phyloP scores from a whole-genome alignment of 2,113 vertebrate genomes.

The Neodon shergylaensis region DNA sequence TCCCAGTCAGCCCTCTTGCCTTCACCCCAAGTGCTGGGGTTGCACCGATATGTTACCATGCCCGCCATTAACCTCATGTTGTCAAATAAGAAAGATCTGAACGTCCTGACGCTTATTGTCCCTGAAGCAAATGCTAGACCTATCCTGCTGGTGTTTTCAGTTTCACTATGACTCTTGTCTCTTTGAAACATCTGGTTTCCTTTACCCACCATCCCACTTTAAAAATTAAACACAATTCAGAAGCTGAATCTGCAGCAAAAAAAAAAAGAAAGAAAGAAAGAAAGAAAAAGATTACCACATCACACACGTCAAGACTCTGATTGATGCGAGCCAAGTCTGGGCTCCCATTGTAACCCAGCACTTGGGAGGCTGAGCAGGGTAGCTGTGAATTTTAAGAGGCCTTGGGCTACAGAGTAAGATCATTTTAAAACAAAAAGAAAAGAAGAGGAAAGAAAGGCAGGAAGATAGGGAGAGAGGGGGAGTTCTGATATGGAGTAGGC shows the following conservation, averaged over 20 bases:
- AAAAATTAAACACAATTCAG: conserved; percentile 36
- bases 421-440: neutral
- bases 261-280: no score
- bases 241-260: neutral
- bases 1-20: neutral
- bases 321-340: neutral
- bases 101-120: neutral
- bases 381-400: neutral
- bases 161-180: conserved; percentile 59
- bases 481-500: neutral
- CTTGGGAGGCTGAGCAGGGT: neutral
- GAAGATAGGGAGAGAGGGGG: neutral
- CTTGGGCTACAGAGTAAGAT: neutral
- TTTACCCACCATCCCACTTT: conserved; percentile 44
- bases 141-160: conserved; percentile 49
- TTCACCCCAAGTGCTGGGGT: neutral
- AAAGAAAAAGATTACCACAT: neutral
- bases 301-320: conserved; percentile 18
- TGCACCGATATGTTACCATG: neutral
- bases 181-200: conserved; percentile 59
- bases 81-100: neutral
- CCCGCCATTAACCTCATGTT: neutral
- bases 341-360: neutral
- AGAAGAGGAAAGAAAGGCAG: neutral
- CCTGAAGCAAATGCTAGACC: neutral